Evolutionary conservation across 2,113 vertebrate species (phyloP).

Genomic region (Heloderma charlesbogerti): DNA sequence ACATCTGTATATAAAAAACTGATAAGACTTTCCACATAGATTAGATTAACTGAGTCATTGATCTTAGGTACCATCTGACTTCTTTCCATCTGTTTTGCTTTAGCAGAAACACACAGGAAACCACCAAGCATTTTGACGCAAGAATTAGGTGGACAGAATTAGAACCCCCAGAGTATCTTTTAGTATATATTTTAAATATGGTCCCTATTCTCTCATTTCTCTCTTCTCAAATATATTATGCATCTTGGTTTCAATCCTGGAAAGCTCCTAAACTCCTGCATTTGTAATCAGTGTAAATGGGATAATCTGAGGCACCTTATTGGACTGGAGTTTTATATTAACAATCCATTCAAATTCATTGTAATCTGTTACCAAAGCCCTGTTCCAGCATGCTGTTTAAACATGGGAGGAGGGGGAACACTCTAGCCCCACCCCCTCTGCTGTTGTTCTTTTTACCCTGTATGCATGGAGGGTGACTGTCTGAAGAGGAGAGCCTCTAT

Average conservation of each 20-base stretch:
- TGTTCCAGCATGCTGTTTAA: no score
- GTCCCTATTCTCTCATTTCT: background rate
- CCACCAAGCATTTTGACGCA: background rate
- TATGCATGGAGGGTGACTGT: no score
- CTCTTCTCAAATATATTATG: background rate
- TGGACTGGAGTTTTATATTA: background rate
- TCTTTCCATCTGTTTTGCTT: conserved; percentile 11
- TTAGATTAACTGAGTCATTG: conserved; percentile 37
- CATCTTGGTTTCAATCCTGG: background rate
- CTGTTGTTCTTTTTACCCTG: no score
- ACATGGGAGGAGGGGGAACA: no score
- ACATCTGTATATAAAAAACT: conserved; percentile 27
- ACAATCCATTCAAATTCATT: background rate
- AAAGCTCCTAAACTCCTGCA: background rate
- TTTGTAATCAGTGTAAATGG: background rate
- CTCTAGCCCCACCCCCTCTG: no score
- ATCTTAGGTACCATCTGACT: conserved; percentile 33
- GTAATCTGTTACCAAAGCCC: background rate
- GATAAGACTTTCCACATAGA: conserved; percentile 18
- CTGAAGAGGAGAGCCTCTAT: no score
- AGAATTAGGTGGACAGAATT: background rate
- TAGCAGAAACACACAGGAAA: conserved; percentile 16
- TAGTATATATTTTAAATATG: background rate
- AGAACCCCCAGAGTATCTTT: conserved; percentile 4
- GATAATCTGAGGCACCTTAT: background rate